These are phyloP conservation scores for Mohoua ochrocephala DNA, from an alignment of 2,113 vertebrate genomes.

Conservation along the genomic window DNA sequence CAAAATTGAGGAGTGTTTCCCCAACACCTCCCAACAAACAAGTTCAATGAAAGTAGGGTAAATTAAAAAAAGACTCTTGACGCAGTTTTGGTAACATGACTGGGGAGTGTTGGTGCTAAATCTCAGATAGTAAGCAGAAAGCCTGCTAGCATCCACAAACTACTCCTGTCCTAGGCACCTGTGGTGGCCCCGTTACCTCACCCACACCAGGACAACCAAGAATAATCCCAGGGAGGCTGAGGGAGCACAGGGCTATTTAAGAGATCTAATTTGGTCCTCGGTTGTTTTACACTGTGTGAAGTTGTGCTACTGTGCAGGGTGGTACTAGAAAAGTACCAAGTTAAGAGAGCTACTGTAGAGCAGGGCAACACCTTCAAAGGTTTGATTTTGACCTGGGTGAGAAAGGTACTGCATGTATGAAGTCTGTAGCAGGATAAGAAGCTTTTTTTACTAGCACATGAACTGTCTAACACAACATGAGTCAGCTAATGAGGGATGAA, in stretches of 20 bases:
- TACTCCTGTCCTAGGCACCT: not conserved
- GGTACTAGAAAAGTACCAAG: not conserved
- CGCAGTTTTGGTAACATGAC: not conserved
- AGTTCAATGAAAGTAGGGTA: slow-evolving; percentile 28
- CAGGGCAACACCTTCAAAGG: not conserved
- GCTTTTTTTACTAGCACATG: not conserved
- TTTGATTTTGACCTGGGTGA: not conserved
- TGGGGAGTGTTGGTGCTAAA: not conserved
- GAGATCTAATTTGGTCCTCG: not conserved
- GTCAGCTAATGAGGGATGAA: not conserved
- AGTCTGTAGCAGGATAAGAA: not conserved
- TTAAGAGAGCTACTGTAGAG: not conserved
- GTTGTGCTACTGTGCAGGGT: not conserved
- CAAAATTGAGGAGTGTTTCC: not conserved
- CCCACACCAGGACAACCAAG: not conserved
- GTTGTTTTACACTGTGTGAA: not conserved
- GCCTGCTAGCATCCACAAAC: not conserved
- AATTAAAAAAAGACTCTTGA: slow-evolving; percentile 19
- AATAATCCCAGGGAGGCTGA: not conserved
- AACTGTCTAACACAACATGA: not conserved
- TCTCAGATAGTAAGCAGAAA: not conserved
- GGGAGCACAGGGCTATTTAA: not conserved
- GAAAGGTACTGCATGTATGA: not conserved
- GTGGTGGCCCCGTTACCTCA: not conserved
- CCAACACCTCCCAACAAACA: not conserved